Conservation (phyloP, 37 sponge, comb jelly and placozoan genomes). For the Hexactinellida sp. region DNA sequence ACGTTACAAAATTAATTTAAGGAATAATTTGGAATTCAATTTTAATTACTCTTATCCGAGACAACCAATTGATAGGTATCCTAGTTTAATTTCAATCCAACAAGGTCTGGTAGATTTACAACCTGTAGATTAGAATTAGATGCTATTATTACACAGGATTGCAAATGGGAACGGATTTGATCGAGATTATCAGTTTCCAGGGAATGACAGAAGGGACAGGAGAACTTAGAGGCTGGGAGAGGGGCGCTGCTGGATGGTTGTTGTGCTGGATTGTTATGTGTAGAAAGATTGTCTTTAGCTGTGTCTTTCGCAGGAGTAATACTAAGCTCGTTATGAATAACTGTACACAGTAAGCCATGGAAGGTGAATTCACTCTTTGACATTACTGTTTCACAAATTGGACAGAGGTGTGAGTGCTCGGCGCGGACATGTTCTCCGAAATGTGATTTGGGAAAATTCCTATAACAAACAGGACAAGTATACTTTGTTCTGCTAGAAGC, state of each 20-base stretch:
- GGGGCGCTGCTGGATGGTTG: neutral
- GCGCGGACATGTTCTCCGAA: neutral
- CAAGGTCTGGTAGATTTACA: neutral
- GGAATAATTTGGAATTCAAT: no score
- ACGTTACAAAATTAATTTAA: no score
- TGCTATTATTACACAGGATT: neutral
- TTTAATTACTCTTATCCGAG: no score
- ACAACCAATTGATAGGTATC: no score
- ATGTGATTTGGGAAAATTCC: neutral
- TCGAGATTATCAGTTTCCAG: neutral
- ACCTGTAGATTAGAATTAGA: neutral
- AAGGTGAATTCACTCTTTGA: neutral
- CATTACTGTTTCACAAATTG: neutral
- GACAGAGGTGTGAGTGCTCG: neutral
- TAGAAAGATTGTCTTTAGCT: neutral
- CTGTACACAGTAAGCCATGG: neutral
- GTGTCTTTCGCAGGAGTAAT: neutral
- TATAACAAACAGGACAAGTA: neutral
- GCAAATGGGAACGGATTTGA: neutral
- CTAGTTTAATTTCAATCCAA: neutral
- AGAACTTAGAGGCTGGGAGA: neutral
- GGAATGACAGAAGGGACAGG: neutral
- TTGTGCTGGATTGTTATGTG: neutral
- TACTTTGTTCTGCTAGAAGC: no score
- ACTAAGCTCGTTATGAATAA: neutral